These are phyloP conservation scores for Electrophaes corylata DNA, from an alignment of 2,888 invertebrate genomes.

Conservation along the genomic window DNA sequence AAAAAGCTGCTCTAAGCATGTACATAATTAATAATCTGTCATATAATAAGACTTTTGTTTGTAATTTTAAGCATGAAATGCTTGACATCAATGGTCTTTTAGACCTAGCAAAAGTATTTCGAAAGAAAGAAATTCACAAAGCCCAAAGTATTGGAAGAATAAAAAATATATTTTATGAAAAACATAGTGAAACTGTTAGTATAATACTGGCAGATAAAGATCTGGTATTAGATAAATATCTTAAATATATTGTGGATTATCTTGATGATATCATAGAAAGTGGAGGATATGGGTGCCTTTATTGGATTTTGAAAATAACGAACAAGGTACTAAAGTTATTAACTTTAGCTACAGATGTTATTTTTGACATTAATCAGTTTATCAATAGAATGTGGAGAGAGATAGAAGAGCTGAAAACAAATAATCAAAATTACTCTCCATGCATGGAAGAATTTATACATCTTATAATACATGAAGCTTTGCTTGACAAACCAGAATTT, in stretches of 20 bases:
- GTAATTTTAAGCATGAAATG: constrained; percentile 54
- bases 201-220: constrained; percentile 42
- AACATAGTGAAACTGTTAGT: constrained; percentile 61
- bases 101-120: constrained; percentile 40
- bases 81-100: constrained; percentile 50
- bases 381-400: constrained; percentile 71
- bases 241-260: constrained; percentile 51
- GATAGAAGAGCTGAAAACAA: constrained; percentile 75
- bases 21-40: constrained; percentile 53
- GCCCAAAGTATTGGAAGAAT: constrained; percentile 61
- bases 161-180: constrained; percentile 66
- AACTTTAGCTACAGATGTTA: constrained; percentile 37
- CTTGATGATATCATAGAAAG: constrained; percentile 67
- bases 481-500: constrained; percentile 54
- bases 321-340: constrained; percentile 56
- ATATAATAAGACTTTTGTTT: constrained; percentile 41
- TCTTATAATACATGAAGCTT: constrained; percentile 59
- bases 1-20: constrained; percentile 57
- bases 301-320: constrained; percentile 67
- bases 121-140: constrained; percentile 44
- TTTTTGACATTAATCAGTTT: constrained; percentile 58
- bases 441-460: constrained; percentile 71
- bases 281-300: constrained; percentile 76
- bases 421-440: constrained; percentile 62
- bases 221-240: constrained; percentile 33